Evolutionary conservation across 1,140 invertebrate species (phyloP), one percentile per base, ranked within the genome.

Genomic region (Scylla paramamosain): DNA sequence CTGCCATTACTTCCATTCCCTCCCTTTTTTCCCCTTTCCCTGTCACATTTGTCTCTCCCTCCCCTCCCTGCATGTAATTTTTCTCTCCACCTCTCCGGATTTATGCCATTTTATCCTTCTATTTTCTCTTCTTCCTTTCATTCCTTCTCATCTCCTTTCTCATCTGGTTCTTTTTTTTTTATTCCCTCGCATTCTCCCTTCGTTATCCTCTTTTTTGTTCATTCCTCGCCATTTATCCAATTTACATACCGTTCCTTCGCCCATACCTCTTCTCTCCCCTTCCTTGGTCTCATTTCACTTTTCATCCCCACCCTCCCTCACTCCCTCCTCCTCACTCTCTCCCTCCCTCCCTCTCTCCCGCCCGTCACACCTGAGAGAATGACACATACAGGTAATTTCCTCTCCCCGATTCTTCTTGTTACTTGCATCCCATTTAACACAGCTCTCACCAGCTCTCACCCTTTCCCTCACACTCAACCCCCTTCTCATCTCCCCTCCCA

Each of bases 41-140:
- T 77, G 67, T 77, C 67, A 77, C 67, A 77, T 77, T 77, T 77
- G 25, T 77, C 67, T 77, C 67, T 77, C 67, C 67, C n/a, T 77
- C 67, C 67, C 67, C 67, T 77, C 67, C 25, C 67, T 77, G 20
- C 8, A 77, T n/a, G 67, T 77, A 77, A n/a, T 77, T n/a, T 77
- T 77, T 20, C 67, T 77, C 67, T 77, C 10, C 67, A n/a, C 16
- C 67, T 77, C 20, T 77, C 67, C 25, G 20, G 20, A 25, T n/a
- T 77, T n/a, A n/a, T 77, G n/a, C 6, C 67, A 77, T 77, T n/a
- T 39, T n/a, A 77, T 77, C 67, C 25, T n/a, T n/a, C n/a, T 77
- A 77, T n/a, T 77, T n/a, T 77, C n/a, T n/a, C 16, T 59, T 59
- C 52, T 59, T 48, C 46, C 46, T 59, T 59, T 3, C 52, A 59